These are phyloP conservation scores for Macquaria australasica DNA, from an alignment of 2,113 vertebrate species.

Conservation along the genomic window DNA sequence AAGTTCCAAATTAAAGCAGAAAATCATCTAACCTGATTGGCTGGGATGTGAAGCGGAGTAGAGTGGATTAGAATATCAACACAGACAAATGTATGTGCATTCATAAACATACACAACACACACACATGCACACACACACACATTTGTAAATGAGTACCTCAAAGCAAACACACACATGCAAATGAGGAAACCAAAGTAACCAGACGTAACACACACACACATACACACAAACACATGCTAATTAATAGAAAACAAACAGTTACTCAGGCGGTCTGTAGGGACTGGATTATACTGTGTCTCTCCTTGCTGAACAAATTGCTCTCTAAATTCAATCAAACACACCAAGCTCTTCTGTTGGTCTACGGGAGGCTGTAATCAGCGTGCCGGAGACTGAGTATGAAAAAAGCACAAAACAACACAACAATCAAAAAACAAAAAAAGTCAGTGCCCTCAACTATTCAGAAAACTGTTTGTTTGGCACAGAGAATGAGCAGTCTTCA, in stretches of 20 bases:
- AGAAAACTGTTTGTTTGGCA: constrained; percentile 41
- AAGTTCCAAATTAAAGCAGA: constrained; percentile 63
- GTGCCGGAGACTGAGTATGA: constrained; percentile 28
- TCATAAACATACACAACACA: constrained; percentile 4
- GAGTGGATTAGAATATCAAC: constrained; percentile 65
- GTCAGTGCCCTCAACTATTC: constrained; percentile 35
- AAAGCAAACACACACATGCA: constrained; percentile 51
- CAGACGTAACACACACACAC: constrained; percentile 37
- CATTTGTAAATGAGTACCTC: constrained; percentile 15
- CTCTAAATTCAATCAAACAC: constrained; percentile 78
- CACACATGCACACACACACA: neutral
- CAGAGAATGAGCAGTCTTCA: constrained; percentile 10
- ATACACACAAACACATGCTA: constrained; percentile 58
- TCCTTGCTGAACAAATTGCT: constrained; percentile 77
- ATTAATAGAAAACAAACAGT: constrained; percentile 81
- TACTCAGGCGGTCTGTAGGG: constrained; percentile 68
- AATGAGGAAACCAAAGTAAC: constrained; percentile 51
- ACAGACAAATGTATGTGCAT: constrained; percentile 53
- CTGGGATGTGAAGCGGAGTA: constrained; percentile 17
- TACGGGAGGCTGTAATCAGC: constrained; percentile 68
- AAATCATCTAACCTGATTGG: constrained; percentile 56
- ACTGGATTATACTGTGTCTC: constrained; percentile 73
- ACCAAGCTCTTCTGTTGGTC: constrained; percentile 54
- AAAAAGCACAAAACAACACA: constrained; percentile 11
- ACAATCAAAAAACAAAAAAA: constrained; percentile 13